These are phyloP conservation scores for Eulemur rubriventer DNA, from an alignment of 2,797 vertebrate species.

Conservation along the genomic window DNA sequence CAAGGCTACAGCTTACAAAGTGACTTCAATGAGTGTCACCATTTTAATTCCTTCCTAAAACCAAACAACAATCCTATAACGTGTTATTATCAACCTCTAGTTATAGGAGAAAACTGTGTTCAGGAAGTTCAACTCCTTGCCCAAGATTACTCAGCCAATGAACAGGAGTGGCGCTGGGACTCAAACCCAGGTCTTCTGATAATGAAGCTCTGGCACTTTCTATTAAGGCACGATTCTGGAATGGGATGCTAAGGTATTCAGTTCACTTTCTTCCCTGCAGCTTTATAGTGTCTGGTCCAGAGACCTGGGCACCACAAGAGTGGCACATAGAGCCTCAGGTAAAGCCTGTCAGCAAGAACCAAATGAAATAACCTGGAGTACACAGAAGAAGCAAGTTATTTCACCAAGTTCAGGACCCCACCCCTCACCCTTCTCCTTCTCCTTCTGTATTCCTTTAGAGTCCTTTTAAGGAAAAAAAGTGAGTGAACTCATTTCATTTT, in stretches of 20 bases:
- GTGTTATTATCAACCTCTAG: not conserved
- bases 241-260: not conserved
- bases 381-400: not conserved
- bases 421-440: not conserved
- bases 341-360: not conserved
- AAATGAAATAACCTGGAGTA: not conserved
- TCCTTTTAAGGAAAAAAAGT: conserved; percentile 56
- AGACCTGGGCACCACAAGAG: not conserved
- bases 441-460: not conserved
- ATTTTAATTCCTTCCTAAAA: not conserved
- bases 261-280: not conserved
- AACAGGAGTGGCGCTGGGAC: not conserved
- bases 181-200: not conserved
- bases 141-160: not conserved
- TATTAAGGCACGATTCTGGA: not conserved
- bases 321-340: not conserved
- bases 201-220: not conserved
- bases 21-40: not conserved
- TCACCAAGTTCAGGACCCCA: not conserved
- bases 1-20: not conserved
- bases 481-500: conserved; percentile 33
- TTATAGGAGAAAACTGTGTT: not conserved
- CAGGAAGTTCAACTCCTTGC: not conserved
- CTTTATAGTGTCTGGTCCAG: not conserved
- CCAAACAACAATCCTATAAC: not conserved